Conservation (phyloP, 1,140 invertebrate species). For the Brachionus koreanus region DNA sequence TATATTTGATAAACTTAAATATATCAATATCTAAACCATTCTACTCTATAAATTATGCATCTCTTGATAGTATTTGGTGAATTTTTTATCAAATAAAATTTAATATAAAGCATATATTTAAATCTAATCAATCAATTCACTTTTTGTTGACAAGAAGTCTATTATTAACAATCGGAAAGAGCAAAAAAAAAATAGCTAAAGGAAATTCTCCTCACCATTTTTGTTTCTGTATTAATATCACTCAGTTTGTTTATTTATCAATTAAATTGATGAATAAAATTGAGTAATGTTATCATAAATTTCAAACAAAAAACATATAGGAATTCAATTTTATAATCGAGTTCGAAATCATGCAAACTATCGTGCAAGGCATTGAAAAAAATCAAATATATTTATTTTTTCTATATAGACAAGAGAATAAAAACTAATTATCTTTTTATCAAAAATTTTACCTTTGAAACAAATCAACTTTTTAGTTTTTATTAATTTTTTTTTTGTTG, state of each 20-base stretch:
- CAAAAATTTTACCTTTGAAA: background rate
- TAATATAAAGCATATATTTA: background rate
- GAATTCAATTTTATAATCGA: slow-evolving; percentile 1
- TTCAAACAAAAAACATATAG: background rate
- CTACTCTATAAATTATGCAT: background rate
- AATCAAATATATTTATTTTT: background rate
- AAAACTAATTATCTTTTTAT: background rate
- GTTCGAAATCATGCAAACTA: background rate
- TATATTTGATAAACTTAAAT: background rate
- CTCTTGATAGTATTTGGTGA: background rate
- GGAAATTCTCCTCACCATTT: background rate
- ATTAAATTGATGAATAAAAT: background rate
- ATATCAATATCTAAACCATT: background rate
- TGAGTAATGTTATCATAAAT: background rate
- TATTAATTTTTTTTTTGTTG: background rate
- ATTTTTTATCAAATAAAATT: background rate
- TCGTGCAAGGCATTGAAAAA: background rate
- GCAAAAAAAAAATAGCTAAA: background rate
- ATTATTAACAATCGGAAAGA: background rate
- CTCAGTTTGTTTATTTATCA: background rate
- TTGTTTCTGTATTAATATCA: background rate
- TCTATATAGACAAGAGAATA: background rate
- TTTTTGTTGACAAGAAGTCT: background rate
- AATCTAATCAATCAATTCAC: background rate
- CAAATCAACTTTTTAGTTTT: background rate